Base-by-base conservation (phyloP, 2,797 vertebrate species). In the Clamator glandarius region DNA sequence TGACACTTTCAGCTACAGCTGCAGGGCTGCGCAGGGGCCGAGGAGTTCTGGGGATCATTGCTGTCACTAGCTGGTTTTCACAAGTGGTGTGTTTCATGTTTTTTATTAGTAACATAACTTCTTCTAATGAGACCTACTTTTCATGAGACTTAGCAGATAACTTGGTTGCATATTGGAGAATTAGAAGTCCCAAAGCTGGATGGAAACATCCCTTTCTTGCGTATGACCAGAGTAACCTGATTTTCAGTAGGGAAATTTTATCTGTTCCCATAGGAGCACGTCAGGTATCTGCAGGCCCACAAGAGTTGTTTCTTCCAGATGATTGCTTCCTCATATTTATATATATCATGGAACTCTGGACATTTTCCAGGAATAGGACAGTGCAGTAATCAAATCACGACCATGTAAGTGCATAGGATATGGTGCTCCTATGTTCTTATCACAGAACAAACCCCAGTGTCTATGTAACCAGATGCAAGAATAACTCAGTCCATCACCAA, bases 11-110 rank as follows among this genome's bases (percentile, higher is more conserved):
- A 1, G 5, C 1, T 0, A 72, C 1, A 5, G 23, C 29, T 57
- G 7, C 0, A 2, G 19, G 20, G 21, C 31, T 80, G 14, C 3
- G 1, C 0, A 0, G 33, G 42, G 19, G 20, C 35, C 19, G 13
- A 4, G 6, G 11, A 25, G 8, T 50, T 33, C 42, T 4, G 8
- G 28, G 55, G n/a, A 44, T 26, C 29, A 14, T 28, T 70, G 55
- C 54, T 90, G 74, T 36, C 23, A 25, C 35, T 2, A 4, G 21
- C 8, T 51, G 33, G 7, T 77, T 75, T 84, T 54, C 68, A 51
- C 26, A 67, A 73, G 26, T 26, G 2, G 1, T 5, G 6, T 35
- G 25, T 23, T 62, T 79, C 2, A 0, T 31, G 18, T 0, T 29
- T 57, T 67, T 68, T 52, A 28, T 52, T 28, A 42, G 12, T 23